Evolutionary conservation across 2,888 invertebrate genomes (phyloP).

Genomic region (Schizotus pectinicornis): DNA sequence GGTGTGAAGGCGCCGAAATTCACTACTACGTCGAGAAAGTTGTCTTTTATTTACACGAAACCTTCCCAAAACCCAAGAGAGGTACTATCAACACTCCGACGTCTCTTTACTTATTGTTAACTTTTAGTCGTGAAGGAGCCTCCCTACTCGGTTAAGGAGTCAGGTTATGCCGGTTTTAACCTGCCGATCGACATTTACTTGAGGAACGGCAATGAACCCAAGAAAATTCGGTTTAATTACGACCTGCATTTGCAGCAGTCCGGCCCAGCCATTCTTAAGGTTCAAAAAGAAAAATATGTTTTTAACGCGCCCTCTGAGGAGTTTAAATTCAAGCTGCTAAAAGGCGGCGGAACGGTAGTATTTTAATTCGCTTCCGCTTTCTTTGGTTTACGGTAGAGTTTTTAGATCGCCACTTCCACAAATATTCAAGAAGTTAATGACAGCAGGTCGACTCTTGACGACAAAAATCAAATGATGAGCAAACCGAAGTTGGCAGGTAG

Average conservation of each 20-base stretch:
- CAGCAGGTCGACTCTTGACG: slow-evolving; percentile 50
- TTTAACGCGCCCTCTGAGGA: slow-evolving; percentile 89
- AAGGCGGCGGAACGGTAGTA: slow-evolving; percentile 77
- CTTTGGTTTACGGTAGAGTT: not conserved
- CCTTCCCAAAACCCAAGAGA: slow-evolving; percentile 90
- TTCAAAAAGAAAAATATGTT: slow-evolving; percentile 81
- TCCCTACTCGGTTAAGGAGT: slow-evolving; percentile 87
- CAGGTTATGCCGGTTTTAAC: slow-evolving; percentile 95
- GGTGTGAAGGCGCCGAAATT: slow-evolving; percentile 85
- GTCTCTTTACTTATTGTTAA: slow-evolving; percentile 1
- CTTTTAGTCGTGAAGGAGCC: slow-evolving; percentile 87
- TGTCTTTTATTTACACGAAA: slow-evolving; percentile 88
- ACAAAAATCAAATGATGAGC: slow-evolving; percentile 65
- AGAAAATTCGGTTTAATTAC: slow-evolving; percentile 82
- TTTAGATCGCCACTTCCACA: not conserved
- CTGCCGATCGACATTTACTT: slow-evolving; percentile 89
- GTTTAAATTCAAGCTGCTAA: slow-evolving; percentile 83
- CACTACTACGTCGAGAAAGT: slow-evolving; percentile 92
- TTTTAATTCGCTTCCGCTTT: slow-evolving; percentile 13
- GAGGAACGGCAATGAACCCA: slow-evolving; percentile 89
- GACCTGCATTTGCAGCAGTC: slow-evolving; percentile 82
- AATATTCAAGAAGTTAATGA: slow-evolving; percentile 19
- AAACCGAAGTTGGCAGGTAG: slow-evolving; percentile 74
- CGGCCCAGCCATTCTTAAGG: slow-evolving; percentile 73
- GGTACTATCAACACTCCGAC: slow-evolving; percentile 61